Evolutionary conservation across 2,888 invertebrate species (phyloP).

Genomic region (Athalia cordata): DNA sequence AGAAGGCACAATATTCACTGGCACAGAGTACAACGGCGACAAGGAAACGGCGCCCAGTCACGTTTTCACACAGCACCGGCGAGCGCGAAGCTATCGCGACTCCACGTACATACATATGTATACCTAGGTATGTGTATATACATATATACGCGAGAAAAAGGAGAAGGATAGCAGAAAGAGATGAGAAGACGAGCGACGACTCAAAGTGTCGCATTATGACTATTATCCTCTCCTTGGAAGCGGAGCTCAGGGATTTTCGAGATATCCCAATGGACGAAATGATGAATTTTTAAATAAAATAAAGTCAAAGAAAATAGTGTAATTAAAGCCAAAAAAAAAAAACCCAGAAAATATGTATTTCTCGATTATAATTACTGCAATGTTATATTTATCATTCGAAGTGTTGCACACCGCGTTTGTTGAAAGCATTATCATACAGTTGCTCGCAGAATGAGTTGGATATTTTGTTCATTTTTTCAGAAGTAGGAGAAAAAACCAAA

Average conservation of each 20-base stretch:
- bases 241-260: too few relatives aligned
- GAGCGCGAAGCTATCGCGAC: slow-evolving; percentile 10
- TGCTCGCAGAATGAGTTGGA: background rate
- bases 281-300: background rate
- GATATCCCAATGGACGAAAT: background rate
- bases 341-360: too few relatives aligned
- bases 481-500: background rate
- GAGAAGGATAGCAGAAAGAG: too few relatives aligned
- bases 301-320: too few relatives aligned
- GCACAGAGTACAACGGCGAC: slow-evolving; percentile 35
- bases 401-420: too few relatives aligned
- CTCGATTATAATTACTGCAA: too few relatives aligned
- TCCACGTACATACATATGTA: background rate
- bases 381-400: too few relatives aligned
- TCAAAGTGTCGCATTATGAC: slow-evolving; percentile 41
- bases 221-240: slow-evolving; percentile 10
- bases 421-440: too few relatives aligned
- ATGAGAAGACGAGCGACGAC: slow-evolving; percentile 15
- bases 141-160: too few relatives aligned
- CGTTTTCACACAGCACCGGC: slow-evolving; percentile 37
- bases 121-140: too few relatives aligned
- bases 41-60: slow-evolving; percentile 43
- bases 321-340: too few relatives aligned
- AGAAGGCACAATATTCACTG: slow-evolving; percentile 42
- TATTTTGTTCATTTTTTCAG: background rate